These are phyloP conservation scores for Lithobates pipiens DNA, from an alignment of 2,797 vertebrate genomes.

Conservation along the genomic window DNA sequence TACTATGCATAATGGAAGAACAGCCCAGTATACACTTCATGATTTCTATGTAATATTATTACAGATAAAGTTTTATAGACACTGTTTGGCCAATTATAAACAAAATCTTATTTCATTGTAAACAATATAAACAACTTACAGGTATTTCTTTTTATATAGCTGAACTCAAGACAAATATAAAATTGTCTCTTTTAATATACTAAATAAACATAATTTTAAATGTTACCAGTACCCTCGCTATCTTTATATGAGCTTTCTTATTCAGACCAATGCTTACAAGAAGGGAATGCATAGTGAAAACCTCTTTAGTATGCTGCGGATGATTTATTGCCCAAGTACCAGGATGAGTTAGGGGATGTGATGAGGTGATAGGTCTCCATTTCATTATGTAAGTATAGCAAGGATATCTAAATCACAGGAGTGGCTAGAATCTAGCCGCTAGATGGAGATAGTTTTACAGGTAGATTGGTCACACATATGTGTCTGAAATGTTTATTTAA, in stretches of 20 bases:
- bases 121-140: too few species aligned
- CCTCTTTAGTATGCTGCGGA: neutral
- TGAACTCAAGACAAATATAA: too few species aligned
- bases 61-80: neutral
- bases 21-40: neutral
- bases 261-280: neutral
- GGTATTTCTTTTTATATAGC: too few species aligned
- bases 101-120: neutral
- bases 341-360: neutral
- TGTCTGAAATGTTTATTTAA: too few species aligned
- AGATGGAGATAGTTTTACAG: neutral
- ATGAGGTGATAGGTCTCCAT: neutral
- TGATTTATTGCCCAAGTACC: neutral
- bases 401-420: neutral
- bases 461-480: neutral
- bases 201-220: neutral
- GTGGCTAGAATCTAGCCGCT: too few species aligned
- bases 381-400: too few species aligned
- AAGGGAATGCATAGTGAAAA: too few species aligned
- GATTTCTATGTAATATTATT: conserved; percentile 16
- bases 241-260: neutral
- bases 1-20: conserved; percentile 13
- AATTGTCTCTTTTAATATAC: neutral
- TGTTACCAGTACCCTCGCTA: neutral
- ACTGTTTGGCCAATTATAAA: neutral